Evolutionary conservation across 2,113 vertebrate genomes (phyloP).

Genomic region (Hipposideros armiger): DNA sequence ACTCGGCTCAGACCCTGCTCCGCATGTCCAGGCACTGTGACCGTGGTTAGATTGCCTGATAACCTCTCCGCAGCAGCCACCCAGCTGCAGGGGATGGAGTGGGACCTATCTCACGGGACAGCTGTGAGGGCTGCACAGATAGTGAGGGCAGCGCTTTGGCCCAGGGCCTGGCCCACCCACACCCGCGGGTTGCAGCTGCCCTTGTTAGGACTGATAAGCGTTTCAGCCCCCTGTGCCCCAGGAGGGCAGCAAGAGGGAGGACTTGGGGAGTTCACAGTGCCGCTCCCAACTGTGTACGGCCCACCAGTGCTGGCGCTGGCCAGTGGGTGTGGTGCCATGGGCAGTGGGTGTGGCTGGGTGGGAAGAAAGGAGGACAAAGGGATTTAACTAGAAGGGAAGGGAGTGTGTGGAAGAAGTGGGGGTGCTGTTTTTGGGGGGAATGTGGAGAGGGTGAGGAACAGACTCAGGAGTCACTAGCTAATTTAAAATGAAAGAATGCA

Average conservation of each 20-base stretch:
- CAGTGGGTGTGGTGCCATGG: rapidly evolving
- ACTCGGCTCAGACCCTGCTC: background rate
- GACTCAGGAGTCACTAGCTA: background rate
- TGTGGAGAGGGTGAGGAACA: background rate
- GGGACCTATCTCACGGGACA: background rate
- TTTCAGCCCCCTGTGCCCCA: background rate
- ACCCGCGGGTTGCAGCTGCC: background rate
- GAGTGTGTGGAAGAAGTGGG: background rate
- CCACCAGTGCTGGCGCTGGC: rapidly evolving
- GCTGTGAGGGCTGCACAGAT: background rate
- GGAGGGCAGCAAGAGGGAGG: background rate
- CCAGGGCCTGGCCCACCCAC: background rate
- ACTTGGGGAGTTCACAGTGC: background rate
- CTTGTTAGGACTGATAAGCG: background rate
- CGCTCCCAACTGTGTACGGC: rapidly evolving
- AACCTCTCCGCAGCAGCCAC: background rate
- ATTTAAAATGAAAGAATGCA: background rate
- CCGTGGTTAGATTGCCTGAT: background rate
- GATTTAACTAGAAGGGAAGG: background rate
- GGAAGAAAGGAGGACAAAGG: background rate
- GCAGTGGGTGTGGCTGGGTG: too few species aligned
- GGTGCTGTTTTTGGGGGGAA: background rate
- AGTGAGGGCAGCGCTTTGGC: background rate
- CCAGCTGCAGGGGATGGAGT: background rate
- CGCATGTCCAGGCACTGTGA: rapidly evolving